Base-by-base conservation (phyloP, 1,140 invertebrate genomes). In the Brachionus plicatilis region DNA sequence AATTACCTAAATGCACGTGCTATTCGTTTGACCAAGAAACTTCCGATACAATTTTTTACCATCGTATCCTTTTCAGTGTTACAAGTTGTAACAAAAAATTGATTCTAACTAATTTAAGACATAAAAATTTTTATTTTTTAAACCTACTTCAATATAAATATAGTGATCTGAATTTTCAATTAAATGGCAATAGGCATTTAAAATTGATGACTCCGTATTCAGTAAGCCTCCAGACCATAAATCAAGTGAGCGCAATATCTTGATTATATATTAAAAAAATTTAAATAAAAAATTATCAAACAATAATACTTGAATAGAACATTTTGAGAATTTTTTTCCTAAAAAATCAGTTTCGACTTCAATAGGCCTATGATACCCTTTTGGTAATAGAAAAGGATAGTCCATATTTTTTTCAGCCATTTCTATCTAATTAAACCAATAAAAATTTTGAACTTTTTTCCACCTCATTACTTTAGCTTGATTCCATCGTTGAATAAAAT, bases 401-500 rank as follows among this genome's bases (percentile, higher is more conserved):
- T 17, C 9, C 11, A 41, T 17, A 43, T n/a, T 79, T 20, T 53
- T 17, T 6, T 20, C 9, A 8, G 11, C 33, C 24, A 33, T 66
- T 68, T 82, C 53, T 50, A 47, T 27, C 75, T 79, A 45, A 29
- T 27, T 27, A 14, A n/a, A 70, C 11, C 14, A 50, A 29, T 45
- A 50, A 17, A 11, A 50, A 79, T n/a, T 79, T 29, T 17, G 47
- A 79, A 11, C 2, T 47, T 5, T 14, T 17, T 5, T 53, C 14
- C 7, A 3, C 14, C 11, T 33, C 17, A 75, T 7, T 47, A 75
- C 53, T 66, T 82, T 82, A 9, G 29, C 12, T n/a, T 95, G 94
- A 90, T 99, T 99, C 97, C 97, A 99, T 47, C 97, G 91, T 88
- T 97, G 95, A 87, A 99, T 97, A 88, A 99, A 99, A 91, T 99